Evolutionary conservation across 2,797 vertebrate genomes (phyloP).

Genomic region (Hydrophis major): DNA sequence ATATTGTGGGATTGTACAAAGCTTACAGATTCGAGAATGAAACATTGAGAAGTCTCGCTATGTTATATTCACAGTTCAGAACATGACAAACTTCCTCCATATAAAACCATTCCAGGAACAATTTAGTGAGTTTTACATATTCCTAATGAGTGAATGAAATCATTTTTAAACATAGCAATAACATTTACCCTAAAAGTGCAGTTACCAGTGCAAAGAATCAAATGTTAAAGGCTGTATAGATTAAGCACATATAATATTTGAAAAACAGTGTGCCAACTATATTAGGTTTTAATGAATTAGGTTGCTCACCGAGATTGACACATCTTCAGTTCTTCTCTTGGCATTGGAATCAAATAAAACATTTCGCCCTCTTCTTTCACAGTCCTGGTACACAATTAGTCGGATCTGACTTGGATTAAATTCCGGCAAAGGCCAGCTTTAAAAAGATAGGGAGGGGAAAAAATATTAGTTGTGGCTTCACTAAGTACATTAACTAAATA

Average conservation of each 20-base stretch:
- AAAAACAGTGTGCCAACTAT: not conserved
- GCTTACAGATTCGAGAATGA: not conserved
- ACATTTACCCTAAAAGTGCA: not conserved
- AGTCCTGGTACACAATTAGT: slow-evolving; percentile 97
- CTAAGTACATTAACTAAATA: not conserved
- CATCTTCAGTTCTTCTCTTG: slow-evolving; percentile 90
- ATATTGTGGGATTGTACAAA: not conserved
- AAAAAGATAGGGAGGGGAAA: slow-evolving; percentile 39
- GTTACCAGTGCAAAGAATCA: not conserved
- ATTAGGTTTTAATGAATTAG: slow-evolving; percentile 20
- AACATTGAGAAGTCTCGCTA: not conserved
- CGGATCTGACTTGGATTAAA: slow-evolving; percentile 95
- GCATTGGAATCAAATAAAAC: slow-evolving; percentile 95
- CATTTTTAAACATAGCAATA: slow-evolving; percentile 43
- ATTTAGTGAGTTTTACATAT: not conserved
- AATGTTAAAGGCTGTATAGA: not conserved
- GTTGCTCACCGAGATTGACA: slow-evolving; percentile 83
- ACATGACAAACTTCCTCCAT: not conserved
- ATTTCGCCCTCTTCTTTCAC: slow-evolving; percentile 93
- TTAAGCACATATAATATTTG: not conserved
- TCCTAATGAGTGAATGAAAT: slow-evolving; percentile 3
- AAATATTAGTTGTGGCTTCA: not conserved
- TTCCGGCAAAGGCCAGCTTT: slow-evolving; percentile 92
- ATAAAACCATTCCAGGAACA: not conserved
- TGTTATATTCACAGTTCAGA: not conserved